phyloP scores from a whole-genome alignment of 2,113 vertebrate species.

The Crypturellus undulatus region DNA sequence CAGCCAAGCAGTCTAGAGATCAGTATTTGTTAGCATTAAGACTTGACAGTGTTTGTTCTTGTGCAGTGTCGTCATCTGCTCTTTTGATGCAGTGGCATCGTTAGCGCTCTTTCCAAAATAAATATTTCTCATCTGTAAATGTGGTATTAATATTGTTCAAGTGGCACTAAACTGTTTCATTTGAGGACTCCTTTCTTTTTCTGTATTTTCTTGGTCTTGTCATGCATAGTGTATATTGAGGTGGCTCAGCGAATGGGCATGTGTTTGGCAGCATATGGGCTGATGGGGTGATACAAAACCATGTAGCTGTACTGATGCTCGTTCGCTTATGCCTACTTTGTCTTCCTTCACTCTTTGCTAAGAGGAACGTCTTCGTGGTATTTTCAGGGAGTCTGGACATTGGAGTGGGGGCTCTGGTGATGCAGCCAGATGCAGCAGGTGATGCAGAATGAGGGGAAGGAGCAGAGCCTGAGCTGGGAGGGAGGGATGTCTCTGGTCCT shows the following conservation, averaged over 20 bases:
- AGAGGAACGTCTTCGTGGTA: background rate
- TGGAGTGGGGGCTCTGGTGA: background rate
- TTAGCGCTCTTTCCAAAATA: background rate
- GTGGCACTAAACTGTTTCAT: background rate
- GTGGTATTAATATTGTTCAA: background rate
- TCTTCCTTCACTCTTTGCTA: background rate
- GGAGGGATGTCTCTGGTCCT: background rate
- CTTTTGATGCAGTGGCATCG: no score
- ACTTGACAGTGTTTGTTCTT: background rate
- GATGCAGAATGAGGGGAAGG: background rate
- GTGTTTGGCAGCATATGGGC: rapidly evolving
- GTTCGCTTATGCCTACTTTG: background rate
- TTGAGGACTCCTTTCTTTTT: background rate
- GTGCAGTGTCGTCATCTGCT: background rate
- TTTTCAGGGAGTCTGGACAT: background rate
- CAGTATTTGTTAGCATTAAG: background rate
- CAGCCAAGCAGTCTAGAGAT: background rate
- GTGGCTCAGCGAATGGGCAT: background rate
- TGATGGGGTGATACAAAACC: background rate
- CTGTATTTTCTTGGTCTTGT: background rate
- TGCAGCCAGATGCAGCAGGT: background rate
- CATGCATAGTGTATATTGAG: rapidly evolving
- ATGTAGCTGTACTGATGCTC: rapidly evolving
- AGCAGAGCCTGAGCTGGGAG: background rate
- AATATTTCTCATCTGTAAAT: background rate